These are phyloP conservation scores for Mandrillus leucophaeus DNA, from an alignment of 2,113 vertebrate genomes.

Conservation along the genomic window DNA sequence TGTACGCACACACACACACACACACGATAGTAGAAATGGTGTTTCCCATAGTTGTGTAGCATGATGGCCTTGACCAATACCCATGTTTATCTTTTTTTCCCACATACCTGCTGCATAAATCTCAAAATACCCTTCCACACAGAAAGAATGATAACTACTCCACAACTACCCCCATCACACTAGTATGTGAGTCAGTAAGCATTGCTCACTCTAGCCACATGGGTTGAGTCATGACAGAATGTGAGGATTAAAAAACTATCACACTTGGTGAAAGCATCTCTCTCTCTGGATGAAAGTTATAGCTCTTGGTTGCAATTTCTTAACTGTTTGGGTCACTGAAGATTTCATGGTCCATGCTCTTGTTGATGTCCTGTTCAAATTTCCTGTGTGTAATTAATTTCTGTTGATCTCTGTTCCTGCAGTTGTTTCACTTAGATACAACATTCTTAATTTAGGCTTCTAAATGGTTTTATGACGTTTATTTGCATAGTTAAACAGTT, in stretches of 20 bases:
- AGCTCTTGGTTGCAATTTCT: background rate
- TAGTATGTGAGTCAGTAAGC: background rate
- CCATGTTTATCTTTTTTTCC: background rate
- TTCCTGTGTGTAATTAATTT: slow-evolving; percentile 38
- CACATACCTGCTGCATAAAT: background rate
- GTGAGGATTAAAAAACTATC: background rate
- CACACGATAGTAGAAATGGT: background rate
- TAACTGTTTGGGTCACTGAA: slow-evolving; percentile 5
- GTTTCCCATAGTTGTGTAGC: background rate
- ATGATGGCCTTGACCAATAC: background rate
- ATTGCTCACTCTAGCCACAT: background rate
- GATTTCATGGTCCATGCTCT: slow-evolving; percentile 22
- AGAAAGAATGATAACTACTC: background rate
- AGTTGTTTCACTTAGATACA: slow-evolving; percentile 26
- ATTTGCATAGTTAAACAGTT: background rate
- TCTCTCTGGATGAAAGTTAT: background rate
- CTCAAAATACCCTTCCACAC: background rate
- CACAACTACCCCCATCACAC: background rate
- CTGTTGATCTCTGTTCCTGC: background rate
- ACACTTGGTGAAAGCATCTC: background rate
- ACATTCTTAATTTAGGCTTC: background rate
- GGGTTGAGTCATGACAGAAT: background rate
- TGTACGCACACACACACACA: fast-evolving
- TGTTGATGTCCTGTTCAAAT: slow-evolving; percentile 16
- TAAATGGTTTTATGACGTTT: slow-evolving; percentile 49